Base-by-base conservation (phyloP, 2,113 vertebrate genomes). In the Petrocephalus zakoni region DNA sequence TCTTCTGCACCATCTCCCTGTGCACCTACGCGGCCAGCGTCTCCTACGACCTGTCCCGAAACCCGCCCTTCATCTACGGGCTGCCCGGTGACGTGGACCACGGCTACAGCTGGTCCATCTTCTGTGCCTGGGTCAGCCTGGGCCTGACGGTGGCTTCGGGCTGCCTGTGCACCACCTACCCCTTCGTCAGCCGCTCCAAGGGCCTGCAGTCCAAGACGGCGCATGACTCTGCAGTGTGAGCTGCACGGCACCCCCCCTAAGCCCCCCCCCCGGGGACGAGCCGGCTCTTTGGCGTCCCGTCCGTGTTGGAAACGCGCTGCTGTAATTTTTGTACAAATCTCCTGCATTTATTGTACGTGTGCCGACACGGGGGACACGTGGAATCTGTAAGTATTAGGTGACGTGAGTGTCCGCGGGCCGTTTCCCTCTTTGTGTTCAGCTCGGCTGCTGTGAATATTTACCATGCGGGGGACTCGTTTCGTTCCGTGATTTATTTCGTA, bases 1-100 rank as follows among this genome's bases (percentile, higher is more conserved):
- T 97, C 90, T 97, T 98, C 94, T 97, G 97, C 94, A 96, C 96
- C 92, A 95, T 97, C 90, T 97, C 97, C 55, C 93, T 97, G 90
- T 97, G 97, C 88, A 96, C 96, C 5, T 97, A 97, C 0, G 95
- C 96, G 1, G 96, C 96, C 92, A 98, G 96, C 7, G 90, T 97
- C 90, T 96, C 95, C 89, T 97, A 97, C 5, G 97, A 97, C 90
- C 93, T 97, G 86, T 96, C 96, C 88, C 95, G 97, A 42, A 95
- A 95, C 88, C 96, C 96, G 0, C 95, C 95, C 47, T 96, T 96
- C 10, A 95, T 97, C 93, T 97, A 96, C 2, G 96, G 96, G 11
- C 94, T 98, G 86, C 97, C 97, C 0, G 89, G 89, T 0, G 96
- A 97, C 0, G 96, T 97, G 93, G 96, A 97, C 55, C 96, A 97